phyloP scores from a whole-genome alignment of 2,113 vertebrate genomes.

The Megaceryle maxima region DNA sequence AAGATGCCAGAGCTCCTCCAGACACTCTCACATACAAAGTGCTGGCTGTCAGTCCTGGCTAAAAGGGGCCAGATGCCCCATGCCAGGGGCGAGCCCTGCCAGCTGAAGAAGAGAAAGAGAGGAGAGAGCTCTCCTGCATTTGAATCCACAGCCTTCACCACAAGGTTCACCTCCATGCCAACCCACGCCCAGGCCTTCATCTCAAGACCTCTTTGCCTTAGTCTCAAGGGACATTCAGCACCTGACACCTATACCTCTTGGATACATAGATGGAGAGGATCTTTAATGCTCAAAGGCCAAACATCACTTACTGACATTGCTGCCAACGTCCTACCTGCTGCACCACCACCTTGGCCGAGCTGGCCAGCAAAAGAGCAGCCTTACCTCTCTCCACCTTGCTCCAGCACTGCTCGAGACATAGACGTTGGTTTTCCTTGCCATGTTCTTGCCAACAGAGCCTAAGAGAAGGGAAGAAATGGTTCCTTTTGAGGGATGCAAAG shows the following conservation, averaged over 20 bases:
- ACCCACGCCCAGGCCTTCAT: fast-evolving
- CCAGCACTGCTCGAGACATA: conserved; percentile 95
- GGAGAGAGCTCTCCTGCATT: neutral
- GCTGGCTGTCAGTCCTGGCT: neutral
- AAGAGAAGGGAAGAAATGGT: neutral
- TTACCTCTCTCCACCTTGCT: conserved; percentile 94
- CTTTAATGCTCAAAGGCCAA: neutral
- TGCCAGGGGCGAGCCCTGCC: neutral
- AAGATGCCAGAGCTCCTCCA: neutral
- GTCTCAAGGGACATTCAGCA: neutral
- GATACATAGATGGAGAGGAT: fast-evolving
- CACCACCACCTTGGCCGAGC: fast-evolving
- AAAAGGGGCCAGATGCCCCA: neutral
- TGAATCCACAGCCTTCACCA: neutral
- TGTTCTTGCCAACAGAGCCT: conserved; percentile 92
- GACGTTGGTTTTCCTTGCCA: conserved; percentile 93
- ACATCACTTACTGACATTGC: fast-evolving
- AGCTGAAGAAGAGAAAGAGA: neutral
- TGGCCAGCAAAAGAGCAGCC: neutral
- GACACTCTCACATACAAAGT: neutral
- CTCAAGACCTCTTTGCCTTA: neutral
- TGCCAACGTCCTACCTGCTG: neutral
- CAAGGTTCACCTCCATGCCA: neutral
- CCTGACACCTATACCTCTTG: neutral
- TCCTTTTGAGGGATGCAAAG: neutral